A percentile compares a stretch with the other conserved stretches of the same genome.
Evolutionary conservation across 30 jellyfish, hydroid and myxozoan species (phyloP).

Genomic region (Aurelia coerulea): DNA sequence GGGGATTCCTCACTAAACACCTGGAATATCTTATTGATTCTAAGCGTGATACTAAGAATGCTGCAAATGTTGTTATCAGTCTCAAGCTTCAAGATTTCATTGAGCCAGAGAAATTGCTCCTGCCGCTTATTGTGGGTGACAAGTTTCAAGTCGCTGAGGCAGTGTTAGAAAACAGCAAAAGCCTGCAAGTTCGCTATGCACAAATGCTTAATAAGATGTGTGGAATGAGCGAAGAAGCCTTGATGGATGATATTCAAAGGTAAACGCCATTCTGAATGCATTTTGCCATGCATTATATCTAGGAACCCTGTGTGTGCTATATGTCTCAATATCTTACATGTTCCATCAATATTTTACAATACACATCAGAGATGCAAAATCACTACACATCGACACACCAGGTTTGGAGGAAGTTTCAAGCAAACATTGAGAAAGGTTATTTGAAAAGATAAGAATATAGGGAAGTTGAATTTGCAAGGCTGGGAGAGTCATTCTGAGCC

Average conservation of each 20-base stretch:
- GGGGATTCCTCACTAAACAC: slow-evolving; percentile 40
- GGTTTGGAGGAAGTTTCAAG: too few species aligned
- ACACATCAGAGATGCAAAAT: too few species aligned
- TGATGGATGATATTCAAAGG: slow-evolving; percentile 63
- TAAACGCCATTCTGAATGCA: neutral
- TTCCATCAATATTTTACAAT: too few species aligned
- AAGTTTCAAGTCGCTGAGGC: slow-evolving; percentile 87
- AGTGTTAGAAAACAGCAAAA: slow-evolving; percentile 50
- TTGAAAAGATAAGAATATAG: neutral
- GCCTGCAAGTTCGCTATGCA: slow-evolving; percentile 72
- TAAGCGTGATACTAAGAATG: slow-evolving; percentile 75
- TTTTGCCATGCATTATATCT: too few species aligned
- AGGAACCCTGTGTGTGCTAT: too few species aligned
- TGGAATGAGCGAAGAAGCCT: slow-evolving; percentile 73
- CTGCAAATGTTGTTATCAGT: slow-evolving; percentile 68
- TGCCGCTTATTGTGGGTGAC: slow-evolving; percentile 87
- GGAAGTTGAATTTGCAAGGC: neutral
- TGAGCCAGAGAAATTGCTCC: slow-evolving; percentile 63
- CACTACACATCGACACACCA: too few species aligned
- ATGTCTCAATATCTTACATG: too few species aligned
- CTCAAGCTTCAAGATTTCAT: slow-evolving; percentile 74
- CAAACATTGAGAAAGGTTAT: neutral
- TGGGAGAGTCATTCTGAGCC: too few species aligned
- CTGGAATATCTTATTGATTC: slow-evolving; percentile 23
- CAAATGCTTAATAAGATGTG: slow-evolving; percentile 76